phyloP scores from a whole-genome alignment of 2,113 vertebrate species.

The Ahaetulla prasina region DNA sequence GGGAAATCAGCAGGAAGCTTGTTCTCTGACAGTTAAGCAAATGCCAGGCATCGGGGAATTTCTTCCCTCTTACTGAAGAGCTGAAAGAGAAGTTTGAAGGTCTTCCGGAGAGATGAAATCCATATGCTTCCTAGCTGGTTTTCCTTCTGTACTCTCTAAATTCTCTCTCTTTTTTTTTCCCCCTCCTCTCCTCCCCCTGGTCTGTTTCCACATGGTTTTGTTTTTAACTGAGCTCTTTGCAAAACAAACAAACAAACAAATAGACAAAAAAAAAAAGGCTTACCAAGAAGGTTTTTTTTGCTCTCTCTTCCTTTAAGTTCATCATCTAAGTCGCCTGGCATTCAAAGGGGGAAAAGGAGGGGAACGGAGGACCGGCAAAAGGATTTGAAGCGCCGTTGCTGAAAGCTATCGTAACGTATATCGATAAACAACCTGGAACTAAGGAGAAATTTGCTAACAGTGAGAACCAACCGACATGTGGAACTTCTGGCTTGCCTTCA shows the following conservation, averaged over 20 bases:
- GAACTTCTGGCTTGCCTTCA: background rate
- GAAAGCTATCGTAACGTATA: background rate
- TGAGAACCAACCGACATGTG: background rate
- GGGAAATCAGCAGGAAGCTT: background rate
- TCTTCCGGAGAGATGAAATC: background rate
- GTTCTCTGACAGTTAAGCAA: slow-evolving; percentile 1
- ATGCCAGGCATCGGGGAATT: background rate
- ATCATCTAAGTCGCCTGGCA: background rate
- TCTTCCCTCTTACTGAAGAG: background rate
- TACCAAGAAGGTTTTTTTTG: background rate
- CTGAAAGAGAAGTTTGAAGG: background rate
- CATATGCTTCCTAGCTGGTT: background rate
- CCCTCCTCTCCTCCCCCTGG: background rate
- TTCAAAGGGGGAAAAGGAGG: background rate
- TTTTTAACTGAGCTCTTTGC: background rate
- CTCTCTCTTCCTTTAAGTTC: background rate
- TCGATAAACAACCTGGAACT: background rate
- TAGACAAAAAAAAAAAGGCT: background rate
- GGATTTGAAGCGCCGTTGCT: background rate
- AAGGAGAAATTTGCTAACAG: background rate
- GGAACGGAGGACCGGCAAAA: background rate
- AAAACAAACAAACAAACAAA: background rate
- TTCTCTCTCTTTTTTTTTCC: background rate
- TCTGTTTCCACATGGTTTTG: background rate
- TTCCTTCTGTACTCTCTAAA: background rate